Evolutionary conservation across 2,888 invertebrate species (phyloP).

Genomic region (Agrotis exclamationis): DNA sequence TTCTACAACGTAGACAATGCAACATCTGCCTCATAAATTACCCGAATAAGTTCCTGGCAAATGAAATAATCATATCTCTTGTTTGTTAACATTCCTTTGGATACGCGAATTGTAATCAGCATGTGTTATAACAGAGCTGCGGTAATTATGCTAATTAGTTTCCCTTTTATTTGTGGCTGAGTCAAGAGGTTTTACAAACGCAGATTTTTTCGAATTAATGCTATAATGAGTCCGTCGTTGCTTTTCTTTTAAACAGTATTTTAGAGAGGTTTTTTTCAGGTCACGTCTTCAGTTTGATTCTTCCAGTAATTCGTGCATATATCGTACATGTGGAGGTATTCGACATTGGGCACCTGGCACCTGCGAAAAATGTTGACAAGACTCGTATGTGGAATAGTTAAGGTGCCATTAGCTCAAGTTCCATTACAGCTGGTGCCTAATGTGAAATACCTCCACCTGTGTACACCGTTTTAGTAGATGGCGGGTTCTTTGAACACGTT

Average conservation of each 20-base stretch:
- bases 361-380: too few relatives aligned
- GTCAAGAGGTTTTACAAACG: slow-evolving; percentile 10
- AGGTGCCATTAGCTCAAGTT: too few relatives aligned
- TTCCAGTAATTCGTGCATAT: too few relatives aligned
- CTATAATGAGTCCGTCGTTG: neutral
- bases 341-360: too few relatives aligned
- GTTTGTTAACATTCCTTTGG: slow-evolving; percentile 48
- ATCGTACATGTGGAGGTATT: too few relatives aligned
- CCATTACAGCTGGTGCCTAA: too few relatives aligned
- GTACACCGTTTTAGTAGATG: too few relatives aligned
- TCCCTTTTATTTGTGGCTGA: slow-evolving; percentile 34
- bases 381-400: too few relatives aligned
- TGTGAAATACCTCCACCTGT: too few relatives aligned
- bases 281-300: too few relatives aligned
- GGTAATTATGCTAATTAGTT: slow-evolving; percentile 67
- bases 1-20: slow-evolving; percentile 28
- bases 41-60: slow-evolving; percentile 41
- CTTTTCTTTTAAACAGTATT: neutral
- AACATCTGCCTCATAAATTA: slow-evolving; percentile 41
- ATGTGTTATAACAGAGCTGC: slow-evolving; percentile 52
- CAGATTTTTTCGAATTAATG: neutral
- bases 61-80: slow-evolving; percentile 51
- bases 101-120: slow-evolving; percentile 50
- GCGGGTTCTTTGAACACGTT: too few relatives aligned
- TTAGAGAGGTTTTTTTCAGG: too few relatives aligned